These are phyloP conservation scores for Celastrina argiolus DNA, from an alignment of 2,888 invertebrate species.

Conservation along the genomic window DNA sequence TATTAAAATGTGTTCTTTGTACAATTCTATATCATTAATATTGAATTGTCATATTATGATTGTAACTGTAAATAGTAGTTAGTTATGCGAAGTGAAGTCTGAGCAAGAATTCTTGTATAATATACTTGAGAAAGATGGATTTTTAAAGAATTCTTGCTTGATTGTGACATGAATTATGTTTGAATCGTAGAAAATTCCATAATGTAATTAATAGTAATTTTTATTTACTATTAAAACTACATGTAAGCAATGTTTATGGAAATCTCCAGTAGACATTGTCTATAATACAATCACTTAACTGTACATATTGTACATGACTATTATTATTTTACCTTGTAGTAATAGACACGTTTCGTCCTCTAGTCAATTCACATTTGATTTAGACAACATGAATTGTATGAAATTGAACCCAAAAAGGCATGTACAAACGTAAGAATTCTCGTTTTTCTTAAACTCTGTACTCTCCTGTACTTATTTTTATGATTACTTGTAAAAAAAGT, in stretches of 20 bases:
- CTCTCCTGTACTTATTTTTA: background rate
- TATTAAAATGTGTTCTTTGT: background rate
- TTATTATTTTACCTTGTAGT: background rate
- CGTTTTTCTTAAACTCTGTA: background rate
- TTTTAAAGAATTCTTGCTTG: no score
- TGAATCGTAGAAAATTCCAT: no score
- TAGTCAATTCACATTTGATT: conserved; percentile 5
- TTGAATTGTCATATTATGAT: background rate
- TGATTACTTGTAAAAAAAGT: background rate
- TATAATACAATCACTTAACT: background rate
- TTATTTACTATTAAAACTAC: no score
- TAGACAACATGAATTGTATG: background rate
- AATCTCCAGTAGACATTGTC: background rate
- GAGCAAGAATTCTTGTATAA: no score
- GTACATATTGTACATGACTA: background rate
- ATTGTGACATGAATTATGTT: no score
- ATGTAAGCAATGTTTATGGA: background rate
- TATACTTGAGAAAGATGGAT: no score
- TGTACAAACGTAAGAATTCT: background rate
- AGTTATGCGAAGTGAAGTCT: no score
- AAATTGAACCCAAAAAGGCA: background rate
- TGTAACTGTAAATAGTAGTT: background rate
- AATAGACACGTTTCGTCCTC: background rate
- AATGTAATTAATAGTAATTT: no score
- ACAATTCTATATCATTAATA: background rate